phyloP scores from a whole-genome alignment of 1,140 invertebrate species.

The Drosophila cardini region DNA sequence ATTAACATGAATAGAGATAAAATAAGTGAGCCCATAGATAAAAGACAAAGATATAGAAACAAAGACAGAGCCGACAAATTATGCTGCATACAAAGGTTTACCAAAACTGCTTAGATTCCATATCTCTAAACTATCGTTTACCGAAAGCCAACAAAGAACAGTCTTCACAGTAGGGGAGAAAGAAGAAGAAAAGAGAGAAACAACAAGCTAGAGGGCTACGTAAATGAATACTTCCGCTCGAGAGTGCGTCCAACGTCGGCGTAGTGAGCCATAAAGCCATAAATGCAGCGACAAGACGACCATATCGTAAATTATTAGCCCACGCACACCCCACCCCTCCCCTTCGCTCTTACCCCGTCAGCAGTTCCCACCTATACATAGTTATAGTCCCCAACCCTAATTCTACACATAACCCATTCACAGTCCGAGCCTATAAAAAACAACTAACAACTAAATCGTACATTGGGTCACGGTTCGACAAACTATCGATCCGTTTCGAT shows the following conservation, averaged over 20 bases:
- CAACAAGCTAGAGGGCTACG: constrained; percentile 47
- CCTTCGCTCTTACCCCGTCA: background rate
- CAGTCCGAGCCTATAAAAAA: constrained; percentile 63
- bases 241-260: constrained; percentile 47
- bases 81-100: constrained; percentile 32
- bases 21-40: background rate
- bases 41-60: constrained; percentile 1
- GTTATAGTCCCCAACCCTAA: background rate
- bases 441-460: constrained; percentile 73
- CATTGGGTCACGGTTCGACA: constrained; percentile 76
- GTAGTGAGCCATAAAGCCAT: constrained; percentile 79
- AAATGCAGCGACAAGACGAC: constrained; percentile 77
- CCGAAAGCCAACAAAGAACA: constrained; percentile 14
- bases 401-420: constrained; percentile 14
- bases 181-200: constrained; percentile 14
- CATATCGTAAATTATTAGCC: constrained; percentile 77
- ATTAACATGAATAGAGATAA: constrained; percentile 63
- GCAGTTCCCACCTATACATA: background rate
- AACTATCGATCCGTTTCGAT: constrained; percentile 68
- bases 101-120: constrained; percentile 36
- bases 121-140: constrained; percentile 48
- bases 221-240: constrained; percentile 77
- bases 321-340: constrained; percentile 51
- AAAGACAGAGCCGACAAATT: constrained; percentile 32
- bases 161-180: background rate